A percentile compares a stretch with the other conserved stretches of the same genome.
Conservation (phyloP, 2,888 invertebrate genomes). For the Drosophila aldrichi region DNA sequence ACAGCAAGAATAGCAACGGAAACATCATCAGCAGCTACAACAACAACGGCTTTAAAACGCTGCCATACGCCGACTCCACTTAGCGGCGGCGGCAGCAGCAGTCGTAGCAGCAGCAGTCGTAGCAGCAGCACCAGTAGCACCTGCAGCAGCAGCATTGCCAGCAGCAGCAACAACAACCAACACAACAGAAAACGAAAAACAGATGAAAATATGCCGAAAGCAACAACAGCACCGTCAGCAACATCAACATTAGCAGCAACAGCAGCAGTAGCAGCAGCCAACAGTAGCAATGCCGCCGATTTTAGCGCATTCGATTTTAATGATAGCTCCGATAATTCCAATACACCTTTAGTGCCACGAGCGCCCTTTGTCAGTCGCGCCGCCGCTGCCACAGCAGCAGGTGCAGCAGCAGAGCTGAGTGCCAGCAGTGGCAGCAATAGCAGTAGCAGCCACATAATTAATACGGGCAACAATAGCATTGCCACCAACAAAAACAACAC, state of each 20-base stretch:
- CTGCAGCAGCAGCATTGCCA: slow-evolving; percentile 21
- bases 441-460: slow-evolving; percentile 44
- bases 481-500: slow-evolving; percentile 23
- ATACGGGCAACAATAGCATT: slow-evolving; percentile 28
- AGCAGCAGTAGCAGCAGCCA: slow-evolving; percentile 26
- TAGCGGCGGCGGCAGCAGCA: slow-evolving; percentile 27
- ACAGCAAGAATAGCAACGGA: slow-evolving; percentile 29
- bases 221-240: slow-evolving; percentile 29
- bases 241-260: slow-evolving; percentile 26
- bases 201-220: slow-evolving; percentile 26
- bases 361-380: slow-evolving; percentile 83
- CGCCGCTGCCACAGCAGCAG: slow-evolving; percentile 65
- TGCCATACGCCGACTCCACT: slow-evolving; percentile 24
- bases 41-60: slow-evolving; percentile 31
- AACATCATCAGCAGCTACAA: slow-evolving; percentile 7
- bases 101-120: slow-evolving; percentile 23
- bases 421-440: slow-evolving; percentile 55
- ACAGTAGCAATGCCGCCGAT: slow-evolving; percentile 65
- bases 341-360: slow-evolving; percentile 79
- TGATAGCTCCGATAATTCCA: slow-evolving; percentile 85
- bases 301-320: slow-evolving; percentile 85
- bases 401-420: slow-evolving; percentile 59
- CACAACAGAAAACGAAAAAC: slow-evolving; percentile 19
- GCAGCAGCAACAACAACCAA: slow-evolving; percentile 29
- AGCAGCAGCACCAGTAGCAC: slow-evolving; percentile 24